Evolutionary conservation across 2,113 vertebrate genomes (phyloP).

Genomic region (Triplophysa tibetana): DNA sequence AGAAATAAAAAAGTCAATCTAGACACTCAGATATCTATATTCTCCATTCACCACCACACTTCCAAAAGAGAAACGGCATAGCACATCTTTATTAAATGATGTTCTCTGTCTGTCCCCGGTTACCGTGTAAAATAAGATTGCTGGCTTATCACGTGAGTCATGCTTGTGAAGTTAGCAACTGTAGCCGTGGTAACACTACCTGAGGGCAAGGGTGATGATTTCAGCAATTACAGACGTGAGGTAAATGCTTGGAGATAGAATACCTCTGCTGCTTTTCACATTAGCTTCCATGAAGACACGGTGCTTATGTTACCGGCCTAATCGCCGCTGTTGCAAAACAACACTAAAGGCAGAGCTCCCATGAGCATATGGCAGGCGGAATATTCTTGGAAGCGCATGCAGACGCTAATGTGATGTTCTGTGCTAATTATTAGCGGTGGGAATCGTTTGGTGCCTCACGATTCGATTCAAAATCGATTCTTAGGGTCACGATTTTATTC

Average conservation of each 20-base stretch:
- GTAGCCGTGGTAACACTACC: conserved; percentile 38
- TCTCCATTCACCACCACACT: not conserved
- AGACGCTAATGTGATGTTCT: not conserved
- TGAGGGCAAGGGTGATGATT: conserved; percentile 30
- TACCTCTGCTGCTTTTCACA: conserved; percentile 25
- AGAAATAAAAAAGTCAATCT: too few species aligned
- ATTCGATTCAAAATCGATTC: too few species aligned
- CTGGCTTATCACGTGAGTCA: conserved; percentile 20
- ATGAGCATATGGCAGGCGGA: not conserved
- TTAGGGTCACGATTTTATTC: too few species aligned
- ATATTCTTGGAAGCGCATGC: not conserved
- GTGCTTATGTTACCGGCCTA: not conserved
- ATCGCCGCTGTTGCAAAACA: conserved; percentile 1
- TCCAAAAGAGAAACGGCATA: conserved; percentile 17
- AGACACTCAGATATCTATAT: not conserved
- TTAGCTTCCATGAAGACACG: not conserved
- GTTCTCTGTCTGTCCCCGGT: not conserved
- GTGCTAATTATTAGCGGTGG: not conserved
- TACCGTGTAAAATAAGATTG: conserved; percentile 38
- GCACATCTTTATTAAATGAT: conserved; percentile 29
- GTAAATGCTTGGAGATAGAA: conserved; percentile 21
- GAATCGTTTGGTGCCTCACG: too few species aligned
- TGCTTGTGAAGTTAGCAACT: conserved; percentile 17
- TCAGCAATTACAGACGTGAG: conserved; percentile 34
- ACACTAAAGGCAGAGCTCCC: conserved; percentile 2